Base-by-base conservation (phyloP, 1,140 invertebrate species). In the Varroa destructor region DNA sequence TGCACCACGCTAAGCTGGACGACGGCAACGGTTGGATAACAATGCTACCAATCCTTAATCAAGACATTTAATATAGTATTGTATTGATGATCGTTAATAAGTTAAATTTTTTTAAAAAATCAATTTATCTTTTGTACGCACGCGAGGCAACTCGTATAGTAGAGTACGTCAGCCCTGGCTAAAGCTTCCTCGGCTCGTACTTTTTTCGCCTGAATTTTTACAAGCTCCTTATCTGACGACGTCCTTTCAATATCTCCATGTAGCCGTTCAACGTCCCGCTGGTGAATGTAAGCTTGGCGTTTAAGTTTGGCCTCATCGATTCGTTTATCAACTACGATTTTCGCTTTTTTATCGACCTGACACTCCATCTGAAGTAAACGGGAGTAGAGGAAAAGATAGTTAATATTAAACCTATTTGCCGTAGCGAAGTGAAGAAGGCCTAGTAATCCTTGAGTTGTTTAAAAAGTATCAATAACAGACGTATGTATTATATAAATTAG, bases 101-200 rank as follows among this genome's bases (percentile, higher is more conserved):
- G 25, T 25, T 25, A 25, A 25, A 25, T 25, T 25, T 25, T 25
- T 25, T 25, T 8, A 51, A 8, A 51, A 51, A 51, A 51, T 51
- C 3, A 51, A 8, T 8, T 5, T 51, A 8, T 8, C 8, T 5
- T 51, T 51, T 51, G 4, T 51, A 67, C 61, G 14, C 37, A 67
- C 61, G 61, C 8, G 14, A 93, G 86, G 78, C 90, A 92, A 25
- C 89, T 84, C 73, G 90, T 91, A 77, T 93, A 94, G 80, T 95
- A 97, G 76, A 95, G 91, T 37, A 90, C 88, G 79, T 96, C 92
- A 42, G 90, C 87, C 78, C 92, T 89, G 75, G 90, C 87, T 1
- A 93, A 87, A 1, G 87, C 85, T 77, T 94, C 89, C 79, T 92
- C 89, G n/a, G 89, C 87, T 80, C 95, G 93, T 74, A 87, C 85